Base-by-base conservation (phyloP, 1,140 invertebrate genomes). In the Eumaeus atala region DNA sequence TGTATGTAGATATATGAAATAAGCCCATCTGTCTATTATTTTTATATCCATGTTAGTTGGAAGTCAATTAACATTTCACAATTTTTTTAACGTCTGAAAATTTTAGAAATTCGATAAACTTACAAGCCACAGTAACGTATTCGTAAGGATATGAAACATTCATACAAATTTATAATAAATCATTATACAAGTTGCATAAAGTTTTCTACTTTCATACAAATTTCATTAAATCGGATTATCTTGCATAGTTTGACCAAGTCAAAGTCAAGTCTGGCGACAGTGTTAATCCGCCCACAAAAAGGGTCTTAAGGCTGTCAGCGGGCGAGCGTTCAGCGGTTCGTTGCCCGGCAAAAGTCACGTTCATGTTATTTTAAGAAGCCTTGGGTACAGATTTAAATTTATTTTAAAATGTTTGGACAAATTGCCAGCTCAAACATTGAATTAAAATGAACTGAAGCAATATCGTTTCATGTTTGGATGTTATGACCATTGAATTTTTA, bases 201-300 rank as follows among this genome's bases (percentile, higher is more conserved):
- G 6, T 28, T 28, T 28, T 28, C 21, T 28, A 28, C 21, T 28
- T n/a, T 28, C 21, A 28, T 28, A 28, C 21, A 28, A 28, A 28
- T 28, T 28, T 28, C 21, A 28, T 28, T 28, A 28, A 16, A 44
- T 44, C 7, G 40, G 33, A 49, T 49, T 49, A 49, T 49, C 37
- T 36, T 47, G 40, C 16, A 47, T 28, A 35, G 14, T 51, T 17
- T 42, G 37, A 47, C 42, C 35, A 58, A 34, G 40, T 28, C 48
- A 38, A 16, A 44, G 40, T 44, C 40, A 44, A 44, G 40, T 17
- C 40, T 44, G 40, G 14, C 47, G 51, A 55, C 51, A 47, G 48
- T 57, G 58, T 62, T 67, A 64, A 64, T 64, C 62, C 57, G 49
- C 28, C 50, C 53, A 62, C 62, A 67, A 65, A 67, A 65, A 67